Percentiles rank a stretch among this genome's conserved stretches.
Conservation (phyloP, 2,797 vertebrate species). For the Agapornis canus region DNA sequence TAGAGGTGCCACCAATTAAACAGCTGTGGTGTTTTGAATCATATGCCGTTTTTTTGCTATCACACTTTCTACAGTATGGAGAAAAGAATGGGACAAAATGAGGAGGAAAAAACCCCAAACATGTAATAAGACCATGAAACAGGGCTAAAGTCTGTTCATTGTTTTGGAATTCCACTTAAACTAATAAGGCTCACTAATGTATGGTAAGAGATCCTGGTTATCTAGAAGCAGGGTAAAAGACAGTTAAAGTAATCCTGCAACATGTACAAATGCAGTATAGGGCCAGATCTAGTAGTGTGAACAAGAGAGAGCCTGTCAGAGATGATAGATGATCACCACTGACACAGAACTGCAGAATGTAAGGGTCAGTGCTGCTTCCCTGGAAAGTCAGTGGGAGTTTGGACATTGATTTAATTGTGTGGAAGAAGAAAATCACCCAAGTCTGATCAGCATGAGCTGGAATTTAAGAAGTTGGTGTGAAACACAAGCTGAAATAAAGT, state of each 20-base stretch:
- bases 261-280: not conserved
- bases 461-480: not conserved
- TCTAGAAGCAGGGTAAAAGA: not conserved
- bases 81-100: not conserved
- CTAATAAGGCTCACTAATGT: not conserved
- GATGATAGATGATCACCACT: not conserved
- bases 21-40: not conserved
- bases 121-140: not conserved
- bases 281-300: not conserved
- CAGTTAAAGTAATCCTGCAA: not conserved
- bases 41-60: fast-evolving
- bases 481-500: not conserved
- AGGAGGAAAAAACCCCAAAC: fast-evolving
- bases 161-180: not conserved
- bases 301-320: not conserved
- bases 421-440: not conserved
- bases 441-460: not conserved
- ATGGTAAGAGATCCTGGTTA: not conserved
- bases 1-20: not conserved
- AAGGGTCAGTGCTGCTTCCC: not conserved
- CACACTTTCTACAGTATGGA: not conserved
- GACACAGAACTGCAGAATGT: not conserved
- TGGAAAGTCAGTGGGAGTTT: not conserved
- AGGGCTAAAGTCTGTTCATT: not conserved
- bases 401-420: not conserved